Evolutionary conservation across 2,797 vertebrate genomes (phyloP), one percentile per base, ranked within the genome.

Genomic region (Siniperca scherzeri): DNA sequence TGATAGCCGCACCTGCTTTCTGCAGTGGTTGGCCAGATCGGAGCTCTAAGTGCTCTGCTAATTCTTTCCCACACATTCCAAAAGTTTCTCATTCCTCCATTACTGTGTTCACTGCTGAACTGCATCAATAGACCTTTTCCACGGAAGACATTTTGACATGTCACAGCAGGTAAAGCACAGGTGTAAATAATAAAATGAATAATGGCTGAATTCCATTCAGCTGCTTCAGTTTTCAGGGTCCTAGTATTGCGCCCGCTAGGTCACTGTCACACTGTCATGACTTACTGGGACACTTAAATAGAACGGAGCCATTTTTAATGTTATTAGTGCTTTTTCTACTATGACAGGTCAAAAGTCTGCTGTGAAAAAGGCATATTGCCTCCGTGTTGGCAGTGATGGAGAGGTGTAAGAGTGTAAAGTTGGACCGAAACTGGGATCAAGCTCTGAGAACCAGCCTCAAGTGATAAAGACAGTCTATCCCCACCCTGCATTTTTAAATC

Each of bases 231-330:
- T 42, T 56, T 71, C 48, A 33, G 59, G 17, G 40, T 74, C 22
- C 21, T 5, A 22, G 7, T 57, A 10, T 40, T 55, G 36, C 33
- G 22, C 42, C 19, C 6, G 19, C 68, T 10, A 33, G 71, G 74
- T 80, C 73, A 17, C 38, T 78, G 81, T 82, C 61, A 52, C 64
- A 33, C 64, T 42, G 74, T 66, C 70, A 59, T 5, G 60, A 69
- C 77, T 73, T 27, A 52, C 62, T 42, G 57, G 27, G 66, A 73
- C 25, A 25, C 40, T 42, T 62, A 25, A 65, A 74, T 33, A 59
- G 66, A 76, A 42, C 8, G 3, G 13, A 67, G 81, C 57, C 61
- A 53, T 48, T 61, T 25, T 78, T 70, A 36, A 67, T 74, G 53
- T 57, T 81, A 8, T 73, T 33, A 33, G 60, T 55, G 48, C 65